Evolutionary conservation across 2,797 vertebrate genomes (phyloP).

Genomic region (Xenops minutus): DNA sequence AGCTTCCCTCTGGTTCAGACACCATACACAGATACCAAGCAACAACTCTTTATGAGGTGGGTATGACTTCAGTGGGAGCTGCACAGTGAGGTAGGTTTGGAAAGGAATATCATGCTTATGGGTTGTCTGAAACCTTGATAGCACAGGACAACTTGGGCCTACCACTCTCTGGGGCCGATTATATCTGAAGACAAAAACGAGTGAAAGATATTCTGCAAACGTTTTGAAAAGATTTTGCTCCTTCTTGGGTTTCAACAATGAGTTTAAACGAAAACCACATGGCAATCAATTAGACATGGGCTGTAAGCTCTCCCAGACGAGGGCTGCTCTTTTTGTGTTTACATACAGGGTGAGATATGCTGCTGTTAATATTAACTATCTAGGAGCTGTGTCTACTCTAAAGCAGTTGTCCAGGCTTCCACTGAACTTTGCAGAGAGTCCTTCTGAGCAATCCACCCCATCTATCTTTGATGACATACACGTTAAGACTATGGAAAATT

Average conservation of each 20-base stretch:
- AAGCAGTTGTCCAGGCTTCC: background rate
- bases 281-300: background rate
- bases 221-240: background rate
- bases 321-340: background rate
- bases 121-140: background rate
- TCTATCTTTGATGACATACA: background rate
- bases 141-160: background rate
- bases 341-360: background rate
- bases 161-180: background rate
- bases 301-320: slow-evolving; percentile 12
- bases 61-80: background rate
- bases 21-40: background rate
- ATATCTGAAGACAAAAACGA: background rate
- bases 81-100: background rate
- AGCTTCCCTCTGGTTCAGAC: background rate
- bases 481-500: background rate
- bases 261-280: slow-evolving; percentile 9
- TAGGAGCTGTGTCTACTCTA: background rate
- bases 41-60: background rate
- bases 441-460: background rate
- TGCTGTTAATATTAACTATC: slow-evolving; percentile 8
- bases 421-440: background rate
- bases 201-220: background rate
- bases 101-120: background rate
- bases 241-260: background rate